Base-by-base conservation (phyloP, 1,140 invertebrate species). In the Aphelinus certus region DNA sequence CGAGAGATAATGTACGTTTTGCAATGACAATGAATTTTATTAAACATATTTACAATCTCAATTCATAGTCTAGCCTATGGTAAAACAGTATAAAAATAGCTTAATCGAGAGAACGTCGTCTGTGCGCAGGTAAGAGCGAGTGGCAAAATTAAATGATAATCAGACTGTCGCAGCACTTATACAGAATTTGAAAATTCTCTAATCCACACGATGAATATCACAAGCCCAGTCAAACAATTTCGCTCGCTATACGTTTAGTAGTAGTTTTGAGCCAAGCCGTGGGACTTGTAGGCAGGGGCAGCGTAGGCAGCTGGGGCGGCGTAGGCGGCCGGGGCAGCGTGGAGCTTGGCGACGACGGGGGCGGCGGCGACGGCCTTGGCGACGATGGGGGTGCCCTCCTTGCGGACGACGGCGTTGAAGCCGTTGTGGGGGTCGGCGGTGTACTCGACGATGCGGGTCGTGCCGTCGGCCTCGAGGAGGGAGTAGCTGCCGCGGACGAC, bases 391-490 rank as follows among this genome's bases (percentile, higher is more conserved):
- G 88, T 87, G 48, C 89, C 85, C 80, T 90, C 89, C 77, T 90
- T 90, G 79, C 89, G 89, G 4, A 91, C 90, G 42, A 91, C 87
- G 51, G 89, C 90, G 80, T 91, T 90, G 84, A 91, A 90, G 78
- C 89, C 90, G 77, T 90, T 90, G 75, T 90, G 82, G 2, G 79
- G 49, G 51, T 90, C 89, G 58, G 90, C 90, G 68, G 87, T 86
- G 84, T 91, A 91, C 72, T 88, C 88, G 65, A 91, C 90, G 73
- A 85, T 89, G 73, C 90, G 87, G 45, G 85, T 84, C 62, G 88
- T 88, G 75, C 90, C 90, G 77, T 91, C 90, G 61, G 90, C 85
- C 71, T 91, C 90, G 71, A 90, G 82, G 61, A 90, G 81, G 6
- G 88, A 89, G 85, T 90, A 90, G 73, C 88, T 88, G 3, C 90